These are phyloP conservation scores for Ageneiosus marmoratus DNA, from an alignment of 2,113 vertebrate genomes.

Conservation along the genomic window DNA sequence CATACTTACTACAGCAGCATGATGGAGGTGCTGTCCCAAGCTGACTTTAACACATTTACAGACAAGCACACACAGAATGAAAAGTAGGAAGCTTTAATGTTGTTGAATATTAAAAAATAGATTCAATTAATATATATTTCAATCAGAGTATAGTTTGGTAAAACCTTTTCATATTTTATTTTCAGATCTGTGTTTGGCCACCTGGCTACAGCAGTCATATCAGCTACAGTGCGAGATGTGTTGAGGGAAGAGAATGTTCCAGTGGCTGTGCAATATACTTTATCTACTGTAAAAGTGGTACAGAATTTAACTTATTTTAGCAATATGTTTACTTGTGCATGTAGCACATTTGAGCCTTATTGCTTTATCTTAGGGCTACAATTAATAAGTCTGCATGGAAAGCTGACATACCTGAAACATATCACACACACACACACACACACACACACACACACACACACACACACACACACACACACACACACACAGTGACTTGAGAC, in stretches of 20 bases:
- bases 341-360: background rate
- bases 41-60: conserved; percentile 10
- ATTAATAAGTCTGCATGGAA: background rate
- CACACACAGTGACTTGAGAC: no score
- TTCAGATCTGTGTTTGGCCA: conserved; percentile 59
- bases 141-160: background rate
- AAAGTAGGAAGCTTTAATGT: conserved; percentile 16
- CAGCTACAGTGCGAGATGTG: conserved; percentile 68
- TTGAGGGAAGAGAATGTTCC: conserved; percentile 62
- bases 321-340: background rate
- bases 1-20: conserved; percentile 70
- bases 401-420: background rate
- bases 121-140: background rate
- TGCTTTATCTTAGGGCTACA: background rate
- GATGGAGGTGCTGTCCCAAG: conserved; percentile 58
- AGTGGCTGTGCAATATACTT: conserved; percentile 71
- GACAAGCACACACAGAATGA: background rate
- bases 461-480: no score
- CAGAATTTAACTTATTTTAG: background rate
- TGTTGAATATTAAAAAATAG: background rate
- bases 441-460: no score
- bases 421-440: no score
- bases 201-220: conserved; percentile 73
- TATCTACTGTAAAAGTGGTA: conserved; percentile 57
- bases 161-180: conserved; percentile 15